phyloP scores from a whole-genome alignment of 2,113 vertebrate genomes.

The Gymnarchus niloticus region DNA sequence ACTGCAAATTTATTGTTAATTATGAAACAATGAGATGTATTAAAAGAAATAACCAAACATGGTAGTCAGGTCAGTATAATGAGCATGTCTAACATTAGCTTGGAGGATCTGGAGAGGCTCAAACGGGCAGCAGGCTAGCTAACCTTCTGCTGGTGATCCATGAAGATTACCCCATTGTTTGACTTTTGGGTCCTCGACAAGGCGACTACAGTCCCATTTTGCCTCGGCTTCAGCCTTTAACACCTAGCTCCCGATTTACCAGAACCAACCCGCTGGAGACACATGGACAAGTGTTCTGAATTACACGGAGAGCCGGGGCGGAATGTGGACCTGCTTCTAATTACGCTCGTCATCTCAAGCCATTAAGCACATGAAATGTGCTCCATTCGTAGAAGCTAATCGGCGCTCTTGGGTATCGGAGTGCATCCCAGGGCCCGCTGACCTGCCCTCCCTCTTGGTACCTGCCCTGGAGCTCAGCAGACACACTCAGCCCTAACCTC shows the following conservation, averaged over 20 bases:
- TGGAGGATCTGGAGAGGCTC: neutral
- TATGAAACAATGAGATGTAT: neutral
- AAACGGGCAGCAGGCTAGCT: neutral
- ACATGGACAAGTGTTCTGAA: neutral
- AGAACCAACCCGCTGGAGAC: neutral
- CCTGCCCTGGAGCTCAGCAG: conserved; percentile 9
- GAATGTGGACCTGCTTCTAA: conserved; percentile 22
- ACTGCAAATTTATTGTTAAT: neutral
- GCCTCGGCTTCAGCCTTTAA: neutral
- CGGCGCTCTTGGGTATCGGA: conserved; percentile 24
- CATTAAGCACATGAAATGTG: conserved; percentile 17
- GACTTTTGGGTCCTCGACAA: neutral
- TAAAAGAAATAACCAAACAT: neutral
- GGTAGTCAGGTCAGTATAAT: neutral
- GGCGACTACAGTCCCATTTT: conserved; percentile 4
- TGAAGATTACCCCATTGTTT: neutral
- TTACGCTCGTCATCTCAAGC: conserved; percentile 25
- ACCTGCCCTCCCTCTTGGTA: conserved; percentile 19
- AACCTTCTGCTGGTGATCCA: neutral
- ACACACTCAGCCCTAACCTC: conserved; percentile 9
- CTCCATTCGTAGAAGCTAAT: conserved; percentile 25
- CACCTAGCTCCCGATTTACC: neutral
- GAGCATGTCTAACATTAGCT: neutral
- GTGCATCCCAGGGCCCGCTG: conserved; percentile 19
- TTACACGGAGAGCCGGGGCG: neutral